Percentiles rank a stretch among this genome's conserved stretches.
Conservation (phyloP, 1,140 invertebrate genomes). For the Anoplolepis gracilipes region DNA sequence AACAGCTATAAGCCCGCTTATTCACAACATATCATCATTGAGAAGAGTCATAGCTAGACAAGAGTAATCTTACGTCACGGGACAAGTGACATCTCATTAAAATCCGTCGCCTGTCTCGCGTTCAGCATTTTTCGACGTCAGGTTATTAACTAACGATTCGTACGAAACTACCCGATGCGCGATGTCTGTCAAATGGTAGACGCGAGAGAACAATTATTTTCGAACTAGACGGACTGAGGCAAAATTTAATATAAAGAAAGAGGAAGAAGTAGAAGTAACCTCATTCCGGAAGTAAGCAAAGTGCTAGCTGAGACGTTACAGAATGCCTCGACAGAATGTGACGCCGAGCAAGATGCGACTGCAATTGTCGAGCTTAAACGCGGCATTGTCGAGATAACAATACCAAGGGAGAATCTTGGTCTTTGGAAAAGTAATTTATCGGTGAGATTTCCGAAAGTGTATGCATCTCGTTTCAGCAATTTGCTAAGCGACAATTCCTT, state of each 20-base stretch:
- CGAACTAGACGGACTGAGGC: slow-evolving; percentile 34
- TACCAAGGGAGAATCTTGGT: background rate
- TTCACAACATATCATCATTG: background rate
- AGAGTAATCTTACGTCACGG: background rate
- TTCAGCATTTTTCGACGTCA: background rate
- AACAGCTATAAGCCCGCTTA: background rate
- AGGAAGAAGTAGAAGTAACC: slow-evolving; percentile 5
- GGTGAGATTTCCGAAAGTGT: background rate
- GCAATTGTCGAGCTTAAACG: slow-evolving; percentile 28
- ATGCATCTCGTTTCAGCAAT: background rate
- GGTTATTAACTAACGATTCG: slow-evolving; percentile 33
- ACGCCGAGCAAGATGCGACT: slow-evolving; percentile 25
- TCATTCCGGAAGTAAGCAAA: slow-evolving; percentile 57
- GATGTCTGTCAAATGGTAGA: background rate
- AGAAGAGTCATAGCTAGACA: background rate
- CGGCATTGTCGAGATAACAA: slow-evolving; percentile 39
- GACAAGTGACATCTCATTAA: slow-evolving; percentile 29
- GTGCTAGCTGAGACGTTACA: background rate
- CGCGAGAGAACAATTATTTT: slow-evolving; percentile 44
- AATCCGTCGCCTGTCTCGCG: slow-evolving; percentile 16
- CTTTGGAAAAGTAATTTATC: slow-evolving; percentile 31
- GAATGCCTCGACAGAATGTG: background rate
- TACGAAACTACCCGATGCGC: background rate
- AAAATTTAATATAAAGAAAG: slow-evolving; percentile 61
- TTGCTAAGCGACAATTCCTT: background rate